Evolutionary conservation across 2,113 vertebrate species (phyloP), one percentile per base, ranked within the genome.

Genomic region (Petroica traversi): DNA sequence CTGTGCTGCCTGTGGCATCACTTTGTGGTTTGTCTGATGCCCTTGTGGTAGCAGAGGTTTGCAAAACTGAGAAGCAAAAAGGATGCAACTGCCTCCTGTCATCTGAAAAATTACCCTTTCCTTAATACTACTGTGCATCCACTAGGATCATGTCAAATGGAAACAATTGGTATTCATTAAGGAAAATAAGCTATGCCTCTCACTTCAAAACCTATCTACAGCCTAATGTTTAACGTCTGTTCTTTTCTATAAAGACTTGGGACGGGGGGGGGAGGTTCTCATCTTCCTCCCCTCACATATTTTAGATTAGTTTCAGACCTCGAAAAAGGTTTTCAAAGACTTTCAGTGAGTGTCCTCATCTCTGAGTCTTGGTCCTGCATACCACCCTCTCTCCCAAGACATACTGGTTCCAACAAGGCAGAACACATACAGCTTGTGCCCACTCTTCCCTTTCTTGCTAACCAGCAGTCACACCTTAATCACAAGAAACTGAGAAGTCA

Each of bases 91-190:
- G 52, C 29, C 51, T 88, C 41, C 71, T 8, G 26, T 43, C 46
- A 43, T 16, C 51, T 74, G 66, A 75, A 72, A 76, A 79, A 58
- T 2, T 2, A 72, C 38, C 25, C n/a, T 22, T 80, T 63, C 43
- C 51, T 57, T 66, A 86, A 48, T 33, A 49, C 10, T 29, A 28
- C 0, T 11, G 24, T 10, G 25, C 15, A 55, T 40, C 79, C 74
- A 59, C 33, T 19, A 2, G 40, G 18, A 89, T 58, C 1, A 46
- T n/a, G 89, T 79, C 63, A 59, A 25, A 62, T 5, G 14, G 45
- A 76, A 91, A 75, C 51, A 52, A 91, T 0, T 2, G 1, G 40
- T 46, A 75, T 31, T 78, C 0, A 0, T 49, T 54, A 54, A 51
- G 66, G 72, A 64, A 78, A 88, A 23, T 9, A 62, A 68, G 22